Evolutionary conservation across 2,797 vertebrate genomes (phyloP).

Genomic region (Myotis findleyi): DNA sequence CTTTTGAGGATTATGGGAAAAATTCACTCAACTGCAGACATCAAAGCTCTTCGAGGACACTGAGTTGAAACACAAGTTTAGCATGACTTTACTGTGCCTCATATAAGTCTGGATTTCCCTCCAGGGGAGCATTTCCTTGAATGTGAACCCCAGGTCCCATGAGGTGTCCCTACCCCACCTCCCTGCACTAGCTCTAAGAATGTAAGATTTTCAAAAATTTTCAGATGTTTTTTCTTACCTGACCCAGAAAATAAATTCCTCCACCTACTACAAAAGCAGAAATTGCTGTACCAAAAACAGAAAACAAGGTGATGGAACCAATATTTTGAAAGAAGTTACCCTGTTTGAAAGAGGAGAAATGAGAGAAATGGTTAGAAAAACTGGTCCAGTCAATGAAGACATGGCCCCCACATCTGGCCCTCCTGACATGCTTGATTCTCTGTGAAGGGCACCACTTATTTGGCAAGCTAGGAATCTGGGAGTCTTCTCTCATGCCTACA

Average conservation of each 20-base stretch:
- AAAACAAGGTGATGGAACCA: conserved; percentile 97
- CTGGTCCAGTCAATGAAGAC: neutral
- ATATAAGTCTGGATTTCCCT: neutral
- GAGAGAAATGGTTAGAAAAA: conserved; percentile 33
- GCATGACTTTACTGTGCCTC: neutral
- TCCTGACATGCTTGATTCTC: neutral
- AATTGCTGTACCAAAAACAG: conserved; percentile 97
- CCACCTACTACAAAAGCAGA: conserved; percentile 99
- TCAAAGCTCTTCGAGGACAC: neutral
- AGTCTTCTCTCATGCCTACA: neutral
- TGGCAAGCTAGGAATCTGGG: neutral
- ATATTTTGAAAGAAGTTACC: conserved; percentile 99
- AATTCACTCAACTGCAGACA: conserved; percentile 50
- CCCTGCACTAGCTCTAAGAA: conserved; percentile 15
- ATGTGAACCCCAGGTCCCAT: neutral
- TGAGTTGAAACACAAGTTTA: neutral
- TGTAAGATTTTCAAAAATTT: conserved; percentile 19
- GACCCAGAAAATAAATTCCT: conserved; percentile 98
- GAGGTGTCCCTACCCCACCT: neutral
- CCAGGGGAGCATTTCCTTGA: neutral
- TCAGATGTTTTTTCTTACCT: conserved; percentile 89
- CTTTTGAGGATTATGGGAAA: conserved; percentile 18
- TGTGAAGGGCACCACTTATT: neutral
- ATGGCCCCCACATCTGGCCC: neutral
- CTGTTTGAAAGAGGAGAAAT: conserved; percentile 86